phyloP scores from a whole-genome alignment of 2,113 vertebrate genomes.

The Vulpes vulpes region DNA sequence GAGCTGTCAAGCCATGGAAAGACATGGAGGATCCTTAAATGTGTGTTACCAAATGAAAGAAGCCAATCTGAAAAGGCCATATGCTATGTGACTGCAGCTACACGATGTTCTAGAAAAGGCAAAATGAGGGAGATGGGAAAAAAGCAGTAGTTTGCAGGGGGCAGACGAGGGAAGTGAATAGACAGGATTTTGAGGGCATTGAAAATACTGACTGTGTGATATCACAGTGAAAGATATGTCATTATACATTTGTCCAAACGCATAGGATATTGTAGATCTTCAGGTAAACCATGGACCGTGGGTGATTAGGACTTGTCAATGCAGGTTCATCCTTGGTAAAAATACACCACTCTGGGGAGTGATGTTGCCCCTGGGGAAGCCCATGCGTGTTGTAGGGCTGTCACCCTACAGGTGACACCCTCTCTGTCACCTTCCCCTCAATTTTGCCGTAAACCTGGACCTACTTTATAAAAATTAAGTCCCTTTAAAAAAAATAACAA shows the following conservation, averaged over 20 bases:
- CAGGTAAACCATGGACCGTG: neutral
- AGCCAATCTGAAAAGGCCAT: neutral
- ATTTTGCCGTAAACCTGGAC: neutral
- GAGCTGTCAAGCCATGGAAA: neutral
- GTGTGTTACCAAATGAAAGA: neutral
- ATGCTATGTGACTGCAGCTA: neutral
- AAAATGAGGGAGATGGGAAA: neutral
- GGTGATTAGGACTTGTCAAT: neutral
- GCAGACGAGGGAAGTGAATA: neutral
- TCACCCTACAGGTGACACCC: no score
- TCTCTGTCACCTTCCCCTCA: neutral
- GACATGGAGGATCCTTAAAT: neutral
- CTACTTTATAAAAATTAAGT: neutral
- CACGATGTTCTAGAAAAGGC: neutral
- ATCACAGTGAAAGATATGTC: neutral
- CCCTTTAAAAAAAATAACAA: neutral
- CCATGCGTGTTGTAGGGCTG: no score
- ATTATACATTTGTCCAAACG: neutral
- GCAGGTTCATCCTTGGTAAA: neutral
- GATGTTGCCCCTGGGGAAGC: neutral
- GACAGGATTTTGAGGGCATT: neutral
- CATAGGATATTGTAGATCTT: neutral
- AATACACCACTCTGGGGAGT: neutral
- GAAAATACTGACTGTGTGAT: neutral
- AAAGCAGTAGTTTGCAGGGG: rapidly evolving